phyloP scores from a whole-genome alignment of 2,888 invertebrate genomes.

The Neoscelio sp. region DNA sequence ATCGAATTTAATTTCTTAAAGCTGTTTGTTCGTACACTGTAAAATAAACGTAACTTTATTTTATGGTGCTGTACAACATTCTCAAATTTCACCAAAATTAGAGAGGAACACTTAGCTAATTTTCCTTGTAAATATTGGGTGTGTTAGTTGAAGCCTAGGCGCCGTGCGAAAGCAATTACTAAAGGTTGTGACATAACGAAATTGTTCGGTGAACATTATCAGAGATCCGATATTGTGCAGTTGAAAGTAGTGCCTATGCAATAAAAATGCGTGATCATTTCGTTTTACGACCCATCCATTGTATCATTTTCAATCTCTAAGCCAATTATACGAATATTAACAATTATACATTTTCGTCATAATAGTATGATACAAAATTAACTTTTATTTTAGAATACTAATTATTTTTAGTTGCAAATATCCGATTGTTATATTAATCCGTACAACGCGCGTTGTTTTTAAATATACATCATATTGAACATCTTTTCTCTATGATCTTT shows the following conservation, averaged over 20 bases:
- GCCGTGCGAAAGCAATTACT: constrained; percentile 13
- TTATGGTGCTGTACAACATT: background rate
- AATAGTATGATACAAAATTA: too few relatives aligned
- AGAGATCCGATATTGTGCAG: constrained; percentile 14
- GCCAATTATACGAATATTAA: too few relatives aligned
- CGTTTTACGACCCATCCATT: constrained; percentile 25
- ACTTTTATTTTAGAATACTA: too few relatives aligned
- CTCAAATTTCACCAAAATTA: constrained; percentile 21
- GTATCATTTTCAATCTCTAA: constrained; percentile 6
- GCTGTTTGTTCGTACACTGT: background rate
- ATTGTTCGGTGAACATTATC: constrained; percentile 22
- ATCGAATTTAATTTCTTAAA: constrained; percentile 10
- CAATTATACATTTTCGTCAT: constrained; percentile 3
- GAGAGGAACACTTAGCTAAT: constrained; percentile 9
- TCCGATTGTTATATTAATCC: too few relatives aligned
- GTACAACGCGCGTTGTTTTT: too few relatives aligned
- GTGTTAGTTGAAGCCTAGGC: constrained; percentile 9
- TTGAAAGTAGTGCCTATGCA: constrained; percentile 12
- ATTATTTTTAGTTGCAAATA: too few relatives aligned
- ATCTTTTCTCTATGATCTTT: too few relatives aligned
- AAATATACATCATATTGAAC: too few relatives aligned
- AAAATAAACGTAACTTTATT: background rate
- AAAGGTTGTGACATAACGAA: constrained; percentile 33
- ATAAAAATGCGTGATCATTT: constrained; percentile 25
- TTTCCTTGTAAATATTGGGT: constrained; percentile 38